These are phyloP conservation scores for Equus przewalskii DNA, from an alignment of 2,113 vertebrate genomes.

Conservation along the genomic window DNA sequence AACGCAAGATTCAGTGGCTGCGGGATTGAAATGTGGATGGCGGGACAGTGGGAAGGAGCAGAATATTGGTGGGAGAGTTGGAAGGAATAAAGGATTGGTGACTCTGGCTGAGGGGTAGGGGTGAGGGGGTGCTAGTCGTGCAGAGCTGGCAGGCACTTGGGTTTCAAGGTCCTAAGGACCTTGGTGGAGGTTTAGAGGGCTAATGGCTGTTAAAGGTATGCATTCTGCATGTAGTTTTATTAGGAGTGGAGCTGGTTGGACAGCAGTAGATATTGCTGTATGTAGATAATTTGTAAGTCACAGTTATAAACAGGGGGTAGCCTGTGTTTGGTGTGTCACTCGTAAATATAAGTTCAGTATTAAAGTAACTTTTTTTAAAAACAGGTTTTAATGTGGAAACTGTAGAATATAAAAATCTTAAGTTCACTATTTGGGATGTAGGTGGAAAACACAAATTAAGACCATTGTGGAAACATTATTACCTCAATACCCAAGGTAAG, in stretches of 20 bases:
- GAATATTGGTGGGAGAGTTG: neutral
- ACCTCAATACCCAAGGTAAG: slow-evolving; percentile 98
- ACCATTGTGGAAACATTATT: slow-evolving; percentile 99
- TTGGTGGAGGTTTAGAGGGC: neutral
- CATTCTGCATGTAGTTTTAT: neutral
- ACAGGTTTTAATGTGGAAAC: slow-evolving; percentile 98
- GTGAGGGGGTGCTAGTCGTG: neutral
- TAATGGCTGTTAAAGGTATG: neutral
- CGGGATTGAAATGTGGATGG: slow-evolving; percentile 11
- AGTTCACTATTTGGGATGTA: slow-evolving; percentile 99
- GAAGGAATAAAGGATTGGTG: neutral
- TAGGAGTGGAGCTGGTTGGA: neutral
- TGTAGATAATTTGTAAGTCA: slow-evolving; percentile 37
- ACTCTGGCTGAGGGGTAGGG: neutral
- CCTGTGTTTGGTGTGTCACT: slow-evolving; percentile 65
- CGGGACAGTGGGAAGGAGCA: neutral
- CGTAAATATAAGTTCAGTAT: slow-evolving; percentile 13
- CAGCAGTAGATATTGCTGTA: neutral
- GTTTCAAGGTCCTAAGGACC: neutral
- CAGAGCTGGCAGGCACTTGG: neutral
- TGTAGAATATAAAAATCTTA: slow-evolving; percentile 99
- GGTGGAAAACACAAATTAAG: slow-evolving; percentile 98
- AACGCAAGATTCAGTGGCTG: neutral
- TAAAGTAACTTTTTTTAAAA: slow-evolving; percentile 64
- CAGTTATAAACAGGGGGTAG: neutral